A percentile compares a stretch with the other conserved stretches of the same genome.
Conservation (phyloP, 2,888 invertebrate genomes). For the Elaeidobius kamerunicus region DNA sequence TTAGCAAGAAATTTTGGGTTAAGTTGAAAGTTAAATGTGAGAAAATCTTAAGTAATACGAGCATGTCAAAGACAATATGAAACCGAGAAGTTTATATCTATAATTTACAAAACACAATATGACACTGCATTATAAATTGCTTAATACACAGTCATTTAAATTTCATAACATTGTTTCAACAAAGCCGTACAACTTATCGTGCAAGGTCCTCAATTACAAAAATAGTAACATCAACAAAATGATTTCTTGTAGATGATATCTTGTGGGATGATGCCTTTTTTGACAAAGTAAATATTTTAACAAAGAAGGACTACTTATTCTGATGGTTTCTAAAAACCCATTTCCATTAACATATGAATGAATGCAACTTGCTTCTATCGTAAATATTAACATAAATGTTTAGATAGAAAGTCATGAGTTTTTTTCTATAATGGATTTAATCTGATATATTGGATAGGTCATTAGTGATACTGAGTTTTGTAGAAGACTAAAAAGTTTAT, state of each 20-base stretch:
- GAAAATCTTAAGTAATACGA: no score
- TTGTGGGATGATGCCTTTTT: slow-evolving; percentile 8
- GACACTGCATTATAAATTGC: no score
- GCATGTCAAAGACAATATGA: no score
- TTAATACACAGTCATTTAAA: no score
- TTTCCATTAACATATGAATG: slow-evolving; percentile 3
- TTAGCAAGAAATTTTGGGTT: no score
- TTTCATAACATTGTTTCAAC: neutral
- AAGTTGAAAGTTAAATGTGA: no score
- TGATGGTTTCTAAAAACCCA: slow-evolving; percentile 5
- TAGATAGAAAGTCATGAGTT: slow-evolving; percentile 18
- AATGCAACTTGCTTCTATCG: slow-evolving; percentile 26
- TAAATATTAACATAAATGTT: slow-evolving; percentile 29
- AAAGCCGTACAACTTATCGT: neutral
- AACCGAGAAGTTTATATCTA: no score
- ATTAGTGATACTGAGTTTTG: no score
- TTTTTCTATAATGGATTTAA: slow-evolving; percentile 6
- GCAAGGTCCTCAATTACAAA: neutral
- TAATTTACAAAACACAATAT: no score
- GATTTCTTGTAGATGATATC: neutral
- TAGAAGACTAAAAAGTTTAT: no score
- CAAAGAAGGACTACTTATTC: slow-evolving; percentile 7
- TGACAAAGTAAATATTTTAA: slow-evolving; percentile 18
- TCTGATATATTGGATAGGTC: no score
- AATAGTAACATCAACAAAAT: neutral